Evolutionary conservation across 2,797 vertebrate species (phyloP), one percentile per base, ranked within the genome.

Genomic region (Threskiornis aethiopicus): DNA sequence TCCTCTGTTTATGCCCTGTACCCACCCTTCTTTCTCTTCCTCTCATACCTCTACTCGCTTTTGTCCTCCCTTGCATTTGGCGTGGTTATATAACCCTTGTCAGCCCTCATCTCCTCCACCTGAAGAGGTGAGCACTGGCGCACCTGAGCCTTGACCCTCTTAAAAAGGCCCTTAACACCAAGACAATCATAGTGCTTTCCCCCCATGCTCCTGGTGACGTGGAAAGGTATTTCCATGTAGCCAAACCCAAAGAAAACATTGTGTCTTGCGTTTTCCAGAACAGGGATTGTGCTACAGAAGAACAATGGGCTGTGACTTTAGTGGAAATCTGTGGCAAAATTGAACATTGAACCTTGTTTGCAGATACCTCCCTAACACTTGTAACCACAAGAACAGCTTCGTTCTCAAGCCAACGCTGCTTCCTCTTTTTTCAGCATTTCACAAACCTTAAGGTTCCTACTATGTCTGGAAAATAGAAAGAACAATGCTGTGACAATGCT

Each of bases 331-430:
- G 29, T 72, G 72, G 62, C 52, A 89, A 79, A 93, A 58, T 51
- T 19, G 51, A 82, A 7, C 12, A 26, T 17, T 70, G 90, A 97
- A 82, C 46, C 51, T 92, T 82, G 51, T 51, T 67, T 92, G 81
- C 90, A 84, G 70, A 83, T 69, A 62, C 33, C 51, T 83, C 55
- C 73, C 58, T 76, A 81, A 49, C 21, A 19, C 42, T 78, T 76
- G 37, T 35, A 86, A 82, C 69, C 67, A 33, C 55, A 79, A 39
- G 55, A 87, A 55, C 20, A 44, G 47, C 81, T 90, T 90, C 1
- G 0, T 69, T 65, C 44, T 46, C 0, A 0, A 82, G 49, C 54
- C 28, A 46, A 5, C 0, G 0, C 29, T 67, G 44, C 19, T 92
- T 58, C 66, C 54, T 87, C 42, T 80, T 84, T 67, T 66, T 24